Evolutionary conservation across 2,888 invertebrate genomes (phyloP).

Genomic region (Eutolmus rufibarbis): DNA sequence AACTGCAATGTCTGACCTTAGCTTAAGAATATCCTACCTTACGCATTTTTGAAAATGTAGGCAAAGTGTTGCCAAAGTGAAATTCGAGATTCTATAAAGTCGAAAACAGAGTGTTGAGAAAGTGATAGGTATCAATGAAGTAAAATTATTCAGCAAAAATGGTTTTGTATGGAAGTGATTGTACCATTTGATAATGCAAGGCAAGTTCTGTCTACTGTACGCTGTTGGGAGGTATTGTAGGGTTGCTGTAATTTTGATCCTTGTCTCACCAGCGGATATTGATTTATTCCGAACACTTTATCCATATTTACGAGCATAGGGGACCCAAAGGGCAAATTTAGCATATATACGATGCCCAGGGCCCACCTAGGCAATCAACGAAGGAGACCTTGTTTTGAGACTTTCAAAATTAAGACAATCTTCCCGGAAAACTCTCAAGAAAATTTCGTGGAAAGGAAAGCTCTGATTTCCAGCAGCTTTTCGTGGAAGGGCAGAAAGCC

Average conservation of each 20-base stretch:
- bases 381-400: not conserved
- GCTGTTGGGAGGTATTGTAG: not conserved
- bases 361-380: not conserved
- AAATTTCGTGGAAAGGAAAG: not conserved
- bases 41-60: not conserved
- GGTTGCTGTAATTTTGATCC: not conserved
- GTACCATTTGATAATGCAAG: not conserved
- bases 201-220: not conserved
- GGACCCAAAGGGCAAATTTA: not conserved
- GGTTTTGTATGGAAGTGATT: not conserved
- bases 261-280: not conserved
- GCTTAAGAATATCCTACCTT: too few species aligned
- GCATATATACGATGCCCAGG: not conserved
- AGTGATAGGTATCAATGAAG: not conserved
- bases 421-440: not conserved
- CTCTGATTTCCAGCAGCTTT: not conserved
- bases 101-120: not conserved
- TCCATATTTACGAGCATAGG: not conserved
- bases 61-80: not conserved
- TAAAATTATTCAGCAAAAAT: not conserved
- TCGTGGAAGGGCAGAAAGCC: not conserved
- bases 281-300: not conserved
- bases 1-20: too few species aligned
- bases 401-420: not conserved
- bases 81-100: not conserved